Conservation (phyloP, 64 coral and sea anemone species). For the Pocillopora damicornis region DNA sequence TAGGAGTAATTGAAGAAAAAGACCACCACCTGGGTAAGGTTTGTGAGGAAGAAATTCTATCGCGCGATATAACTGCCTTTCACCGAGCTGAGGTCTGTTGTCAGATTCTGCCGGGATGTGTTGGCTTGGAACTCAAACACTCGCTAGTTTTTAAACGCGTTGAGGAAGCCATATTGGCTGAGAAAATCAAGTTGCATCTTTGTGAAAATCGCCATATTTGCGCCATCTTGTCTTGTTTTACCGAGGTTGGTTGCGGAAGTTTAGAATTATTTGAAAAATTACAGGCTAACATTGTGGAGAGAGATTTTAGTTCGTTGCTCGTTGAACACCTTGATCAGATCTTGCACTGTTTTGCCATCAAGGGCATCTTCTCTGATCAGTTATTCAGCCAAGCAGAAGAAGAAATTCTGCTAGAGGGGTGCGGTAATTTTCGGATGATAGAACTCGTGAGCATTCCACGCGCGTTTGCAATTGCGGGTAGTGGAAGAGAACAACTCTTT, state of each 20-base stretch:
- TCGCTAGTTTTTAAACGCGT: conserved; percentile 2
- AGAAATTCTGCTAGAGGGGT: not conserved
- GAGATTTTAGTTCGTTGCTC: not conserved
- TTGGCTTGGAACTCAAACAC: not conserved
- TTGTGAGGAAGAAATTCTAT: conserved; percentile 12
- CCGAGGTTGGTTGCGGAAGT: conserved; percentile 2
- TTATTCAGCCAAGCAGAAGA: conserved; percentile 1
- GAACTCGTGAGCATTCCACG: not conserved
- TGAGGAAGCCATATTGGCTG: conserved; percentile 18
- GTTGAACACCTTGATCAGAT: conserved; percentile 5
- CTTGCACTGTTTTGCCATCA: not conserved
- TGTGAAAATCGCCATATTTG: conserved; percentile 7
- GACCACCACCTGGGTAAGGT: not conserved
- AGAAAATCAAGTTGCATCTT: not conserved
- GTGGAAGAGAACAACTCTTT: conserved; percentile 18
- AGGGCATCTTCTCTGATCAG: not conserved
- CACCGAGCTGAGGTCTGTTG: not conserved
- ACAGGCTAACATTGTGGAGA: not conserved
- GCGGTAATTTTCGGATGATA: not conserved
- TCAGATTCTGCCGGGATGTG: conserved; percentile 10
- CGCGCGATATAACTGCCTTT: conserved; percentile 10
- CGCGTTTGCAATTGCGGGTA: conserved; percentile 10
- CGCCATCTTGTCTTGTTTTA: conserved; percentile 2
- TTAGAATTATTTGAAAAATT: not conserved
- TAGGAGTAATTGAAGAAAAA: conserved; percentile 2